phyloP scores from a whole-genome alignment of 64 coral and sea anemone genomes.

The Pocillopora damicornis region DNA sequence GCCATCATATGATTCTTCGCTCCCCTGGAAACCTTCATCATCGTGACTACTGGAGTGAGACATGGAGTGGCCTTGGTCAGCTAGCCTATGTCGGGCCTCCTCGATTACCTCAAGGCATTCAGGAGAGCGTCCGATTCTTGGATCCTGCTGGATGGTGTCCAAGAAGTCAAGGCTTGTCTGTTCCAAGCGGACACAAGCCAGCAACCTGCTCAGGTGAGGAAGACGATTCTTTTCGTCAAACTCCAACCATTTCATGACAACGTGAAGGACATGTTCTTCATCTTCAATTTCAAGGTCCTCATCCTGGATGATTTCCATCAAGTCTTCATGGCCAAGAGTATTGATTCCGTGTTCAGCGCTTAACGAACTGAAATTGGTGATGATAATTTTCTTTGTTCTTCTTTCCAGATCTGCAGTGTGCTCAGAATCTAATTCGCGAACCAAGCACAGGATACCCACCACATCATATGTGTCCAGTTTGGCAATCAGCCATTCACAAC shows the following conservation, averaged over 20 bases:
- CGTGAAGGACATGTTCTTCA: conserved; percentile 40
- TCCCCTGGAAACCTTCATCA: neutral
- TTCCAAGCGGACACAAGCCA: conserved; percentile 27
- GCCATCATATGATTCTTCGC: neutral
- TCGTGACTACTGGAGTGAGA: neutral
- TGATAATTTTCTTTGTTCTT: neutral
- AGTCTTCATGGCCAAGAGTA: neutral
- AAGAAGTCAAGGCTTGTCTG: conserved; percentile 18
- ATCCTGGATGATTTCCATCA: conserved; percentile 21
- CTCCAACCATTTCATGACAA: conserved; percentile 35
- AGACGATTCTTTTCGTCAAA: neutral
- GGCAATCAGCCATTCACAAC: conserved; percentile 28
- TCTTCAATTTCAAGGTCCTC: conserved; percentile 1
- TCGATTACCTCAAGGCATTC: neutral
- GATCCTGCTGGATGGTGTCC: neutral
- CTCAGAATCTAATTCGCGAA: neutral
- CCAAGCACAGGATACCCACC: conserved; percentile 1
- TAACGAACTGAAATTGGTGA: conserved; percentile 18
- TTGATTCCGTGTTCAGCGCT: neutral
- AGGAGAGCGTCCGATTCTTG: neutral
- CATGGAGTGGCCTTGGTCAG: neutral
- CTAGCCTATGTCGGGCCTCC: conserved; percentile 10
- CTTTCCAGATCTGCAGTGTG: conserved; percentile 3
- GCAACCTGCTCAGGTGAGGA: neutral
- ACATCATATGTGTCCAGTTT: conserved; percentile 1